These are phyloP conservation scores for Panagrolaimus sp. DNA, from an alignment of 1,140 invertebrate species.

Conservation along the genomic window DNA sequence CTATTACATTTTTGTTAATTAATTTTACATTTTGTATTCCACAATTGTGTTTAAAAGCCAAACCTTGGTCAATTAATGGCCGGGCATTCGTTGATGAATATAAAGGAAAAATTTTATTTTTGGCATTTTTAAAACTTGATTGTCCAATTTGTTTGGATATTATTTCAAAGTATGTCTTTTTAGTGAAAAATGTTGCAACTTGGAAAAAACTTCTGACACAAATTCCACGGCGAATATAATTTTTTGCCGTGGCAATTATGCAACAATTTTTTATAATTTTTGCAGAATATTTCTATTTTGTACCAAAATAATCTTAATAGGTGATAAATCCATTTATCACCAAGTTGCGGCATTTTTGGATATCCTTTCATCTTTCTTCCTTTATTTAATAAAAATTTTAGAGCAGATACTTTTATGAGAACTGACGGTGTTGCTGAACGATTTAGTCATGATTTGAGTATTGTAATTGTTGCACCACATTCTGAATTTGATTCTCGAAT, in stretches of 20 bases:
- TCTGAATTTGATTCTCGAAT: neutral
- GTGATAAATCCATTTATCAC: too few relatives aligned
- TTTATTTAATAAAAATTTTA: neutral
- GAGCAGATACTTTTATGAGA: neutral
- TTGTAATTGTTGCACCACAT: neutral
- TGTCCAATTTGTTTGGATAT: conserved; percentile 7
- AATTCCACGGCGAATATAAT: too few relatives aligned
- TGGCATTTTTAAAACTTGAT: conserved; percentile 7
- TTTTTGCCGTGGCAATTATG: too few relatives aligned
- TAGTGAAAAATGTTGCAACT: too few relatives aligned
- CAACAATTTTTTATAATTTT: too few relatives aligned
- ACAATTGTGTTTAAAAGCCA: neutral
- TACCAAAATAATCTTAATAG: too few relatives aligned
- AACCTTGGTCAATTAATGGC: conserved; percentile 4
- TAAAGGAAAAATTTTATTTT: conserved; percentile 5
- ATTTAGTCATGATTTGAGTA: neutral
- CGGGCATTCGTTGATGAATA: conserved; percentile 6
- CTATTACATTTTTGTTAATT: too few relatives aligned
- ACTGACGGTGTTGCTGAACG: neutral
- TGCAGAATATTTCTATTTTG: too few relatives aligned
- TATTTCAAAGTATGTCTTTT: neutral
- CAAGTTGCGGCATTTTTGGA: too few relatives aligned
- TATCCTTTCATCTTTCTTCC: too few relatives aligned
- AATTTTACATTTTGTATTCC: neutral
- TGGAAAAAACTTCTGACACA: too few relatives aligned